phyloP scores from a whole-genome alignment of 2,888 invertebrate species.

The Eupithecia pulchellata region DNA sequence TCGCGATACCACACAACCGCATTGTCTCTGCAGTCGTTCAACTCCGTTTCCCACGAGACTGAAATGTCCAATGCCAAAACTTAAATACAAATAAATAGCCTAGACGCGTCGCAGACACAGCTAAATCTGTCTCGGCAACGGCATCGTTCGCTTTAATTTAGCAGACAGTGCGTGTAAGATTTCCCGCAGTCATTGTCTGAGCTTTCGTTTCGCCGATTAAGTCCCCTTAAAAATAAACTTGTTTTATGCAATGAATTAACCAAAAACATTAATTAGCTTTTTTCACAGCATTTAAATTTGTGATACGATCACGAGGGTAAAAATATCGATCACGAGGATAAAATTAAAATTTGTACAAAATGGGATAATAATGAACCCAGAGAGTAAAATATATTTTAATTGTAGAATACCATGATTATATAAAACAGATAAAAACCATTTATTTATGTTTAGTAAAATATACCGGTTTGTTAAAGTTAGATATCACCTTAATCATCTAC shows the following conservation, averaged over 20 bases:
- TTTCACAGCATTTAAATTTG: neutral
- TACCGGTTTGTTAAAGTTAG: neutral
- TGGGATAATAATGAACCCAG: too few species aligned
- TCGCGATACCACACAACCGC: slow-evolving; percentile 73
- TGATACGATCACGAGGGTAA: neutral
- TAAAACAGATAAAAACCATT: neutral
- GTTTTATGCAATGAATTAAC: neutral
- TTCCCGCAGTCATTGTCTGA: slow-evolving; percentile 55
- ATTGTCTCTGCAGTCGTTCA: slow-evolving; percentile 84
- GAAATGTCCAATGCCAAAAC: slow-evolving; percentile 81
- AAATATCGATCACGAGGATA: neutral
- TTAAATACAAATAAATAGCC: slow-evolving; percentile 83
- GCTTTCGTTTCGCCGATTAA: slow-evolving; percentile 50
- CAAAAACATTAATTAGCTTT: neutral
- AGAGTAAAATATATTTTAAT: neutral
- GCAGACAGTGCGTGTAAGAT: slow-evolving; percentile 59
- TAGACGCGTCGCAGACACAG: slow-evolving; percentile 82
- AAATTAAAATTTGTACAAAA: neutral
- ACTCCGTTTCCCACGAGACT: slow-evolving; percentile 84
- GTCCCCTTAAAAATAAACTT: slow-evolving; percentile 40
- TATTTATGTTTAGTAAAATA: neutral
- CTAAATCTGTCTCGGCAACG: slow-evolving; percentile 79
- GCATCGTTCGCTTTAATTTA: slow-evolving; percentile 61
- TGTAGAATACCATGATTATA: neutral
- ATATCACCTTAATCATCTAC: neutral